phyloP scores from a whole-genome alignment of 1,140 invertebrate species.

The Cotesia typhae region DNA sequence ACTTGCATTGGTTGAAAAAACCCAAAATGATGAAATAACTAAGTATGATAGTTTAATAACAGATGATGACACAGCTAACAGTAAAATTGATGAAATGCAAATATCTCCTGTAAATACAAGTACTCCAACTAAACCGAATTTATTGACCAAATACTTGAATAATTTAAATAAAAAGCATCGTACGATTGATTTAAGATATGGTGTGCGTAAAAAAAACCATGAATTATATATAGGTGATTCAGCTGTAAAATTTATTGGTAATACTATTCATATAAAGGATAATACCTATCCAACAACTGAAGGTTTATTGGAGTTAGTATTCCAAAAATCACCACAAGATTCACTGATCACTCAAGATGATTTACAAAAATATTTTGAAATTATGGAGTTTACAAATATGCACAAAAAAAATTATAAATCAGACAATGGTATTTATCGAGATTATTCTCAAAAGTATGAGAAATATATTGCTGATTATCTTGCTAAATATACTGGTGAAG shows the following conservation, averaged over 20 bases:
- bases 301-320: slow-evolving; percentile 14
- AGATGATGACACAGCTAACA: no score
- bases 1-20: no score
- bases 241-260: neutral
- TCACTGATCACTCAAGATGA: slow-evolving; percentile 1
- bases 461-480: neutral
- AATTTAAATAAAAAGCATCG: no score
- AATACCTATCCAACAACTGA: neutral
- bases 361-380: slow-evolving; percentile 15
- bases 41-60: no score
- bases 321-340: slow-evolving; percentile 15
- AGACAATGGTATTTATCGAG: neutral
- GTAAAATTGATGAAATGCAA: no score
- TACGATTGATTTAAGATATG: no score
- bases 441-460: neutral
- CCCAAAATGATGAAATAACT: no score
- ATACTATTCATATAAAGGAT: no score
- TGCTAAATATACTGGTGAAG: neutral
- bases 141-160: no score
- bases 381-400: slow-evolving; percentile 14
- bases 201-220: slow-evolving; percentile 19
- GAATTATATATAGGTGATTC: slow-evolving; percentile 18
- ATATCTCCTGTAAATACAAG: no score
- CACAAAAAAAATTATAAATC: slow-evolving; percentile 11
- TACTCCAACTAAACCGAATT: no score